phyloP scores from a whole-genome alignment of 2,888 invertebrate species.

The Drosophila barbarae region DNA sequence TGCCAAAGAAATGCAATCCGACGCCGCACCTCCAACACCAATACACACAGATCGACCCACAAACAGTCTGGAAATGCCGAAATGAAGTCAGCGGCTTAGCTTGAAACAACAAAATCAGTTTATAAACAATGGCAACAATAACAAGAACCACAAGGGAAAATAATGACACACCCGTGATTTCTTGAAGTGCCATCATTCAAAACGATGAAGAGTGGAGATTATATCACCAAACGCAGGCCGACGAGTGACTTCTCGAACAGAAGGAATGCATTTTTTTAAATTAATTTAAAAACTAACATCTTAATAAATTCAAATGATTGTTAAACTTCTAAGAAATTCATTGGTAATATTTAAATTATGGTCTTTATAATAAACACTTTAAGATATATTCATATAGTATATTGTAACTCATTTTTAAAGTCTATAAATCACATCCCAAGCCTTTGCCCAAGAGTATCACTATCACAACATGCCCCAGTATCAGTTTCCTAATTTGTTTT shows the following conservation, averaged over 20 bases:
- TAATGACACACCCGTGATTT: conserved; percentile 30
- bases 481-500: conserved; percentile 41
- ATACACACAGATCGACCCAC: conserved; percentile 24
- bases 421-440: neutral
- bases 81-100: conserved; percentile 29
- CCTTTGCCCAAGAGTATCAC: conserved; percentile 13
- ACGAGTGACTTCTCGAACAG: conserved; percentile 3
- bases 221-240: neutral
- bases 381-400: neutral
- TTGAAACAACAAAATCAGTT: conserved; percentile 7
- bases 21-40: conserved; percentile 36
- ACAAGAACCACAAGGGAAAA: conserved; percentile 7
- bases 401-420: neutral
- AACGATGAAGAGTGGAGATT: conserved; percentile 7
- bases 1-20: conserved; percentile 20
- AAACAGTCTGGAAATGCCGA: conserved; percentile 14
- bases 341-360: too few species aligned
- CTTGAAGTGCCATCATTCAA: conserved; percentile 19
- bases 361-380: neutral
- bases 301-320: neutral
- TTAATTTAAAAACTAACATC: neutral
- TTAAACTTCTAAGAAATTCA: neutral
- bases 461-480: conserved; percentile 32
- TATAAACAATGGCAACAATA: conserved; percentile 17
- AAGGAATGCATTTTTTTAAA: neutral